phyloP scores from a whole-genome alignment of 2,113 vertebrate genomes.

The Actenoides lindsayi region DNA sequence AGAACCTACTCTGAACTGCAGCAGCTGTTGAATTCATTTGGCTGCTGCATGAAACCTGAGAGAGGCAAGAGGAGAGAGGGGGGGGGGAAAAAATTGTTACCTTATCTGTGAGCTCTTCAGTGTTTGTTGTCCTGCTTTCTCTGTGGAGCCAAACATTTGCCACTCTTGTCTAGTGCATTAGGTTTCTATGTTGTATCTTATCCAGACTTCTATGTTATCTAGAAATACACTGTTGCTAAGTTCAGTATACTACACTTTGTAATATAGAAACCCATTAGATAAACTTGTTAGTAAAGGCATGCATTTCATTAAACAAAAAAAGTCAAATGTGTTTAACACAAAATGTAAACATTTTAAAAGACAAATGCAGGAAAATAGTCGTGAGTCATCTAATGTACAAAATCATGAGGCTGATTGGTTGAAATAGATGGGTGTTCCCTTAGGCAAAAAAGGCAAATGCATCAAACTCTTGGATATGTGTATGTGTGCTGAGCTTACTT shows the following conservation, averaged over 20 bases:
- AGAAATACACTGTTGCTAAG: background rate
- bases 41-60: background rate
- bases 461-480: background rate
- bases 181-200: background rate
- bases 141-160: background rate
- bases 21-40: background rate
- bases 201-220: background rate
- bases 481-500: background rate
- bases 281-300: background rate
- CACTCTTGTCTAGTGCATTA: background rate
- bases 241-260: background rate
- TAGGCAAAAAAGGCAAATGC: background rate
- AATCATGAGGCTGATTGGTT: background rate
- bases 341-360: background rate
- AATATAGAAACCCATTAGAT: background rate
- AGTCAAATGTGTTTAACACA: background rate
- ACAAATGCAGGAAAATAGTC: background rate
- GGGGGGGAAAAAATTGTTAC: background rate
- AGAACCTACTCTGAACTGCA: background rate
- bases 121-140: background rate
- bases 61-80: background rate
- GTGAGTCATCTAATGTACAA: rapidly evolving
- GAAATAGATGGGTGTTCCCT: background rate
- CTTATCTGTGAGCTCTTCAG: background rate
- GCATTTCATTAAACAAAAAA: background rate